Base-by-base conservation (phyloP, 2,113 vertebrate genomes). In the Mesembrinibis cayennensis region DNA sequence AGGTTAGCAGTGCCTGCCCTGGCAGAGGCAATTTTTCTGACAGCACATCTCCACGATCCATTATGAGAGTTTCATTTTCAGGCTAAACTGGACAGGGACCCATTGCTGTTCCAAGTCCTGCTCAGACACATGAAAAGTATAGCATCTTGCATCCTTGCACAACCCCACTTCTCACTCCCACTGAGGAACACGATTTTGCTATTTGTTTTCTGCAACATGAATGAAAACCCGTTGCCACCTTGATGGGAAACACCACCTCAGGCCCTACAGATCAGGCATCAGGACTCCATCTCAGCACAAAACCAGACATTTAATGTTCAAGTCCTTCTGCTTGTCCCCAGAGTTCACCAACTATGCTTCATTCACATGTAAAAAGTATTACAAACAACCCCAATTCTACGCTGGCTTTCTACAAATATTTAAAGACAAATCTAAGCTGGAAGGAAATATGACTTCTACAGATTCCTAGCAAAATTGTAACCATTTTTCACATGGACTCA, bases 281-380 rank as follows among this genome's bases (percentile, higher is more conserved):
- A 53, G 16, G 58, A 45, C 14, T 55, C 59, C 65, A 32, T 3
- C 58, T 56, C 2, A 1, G n/a, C 11, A 81, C n/a, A 70, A 49
- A 80, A 8, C 7, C 45, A 61, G 2, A 3, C 3, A 13, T 61
- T 69, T 32, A 26, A 38, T 1, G 11, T 20, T 55, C 0, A 0
- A 61, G 11, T 36, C 18, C 27, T 82, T 40, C 52, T 80, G 40
- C 14, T 23, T 27, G 29, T 12, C 10, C 44, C 22, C 16, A 5
- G 2, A 87, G n/a, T 40, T 73, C 17, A 34, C 10, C 32, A 82
- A 18, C 50, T 42, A 2, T 0, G 15, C 45, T 42, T 81, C 47
- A 78, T 42, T 66, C 10, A 3, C 52, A 59, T 6, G 12, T 16
- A 36, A 78, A 49, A 63, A 36, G 26, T 3, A 36, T 36, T 25